Evolutionary conservation across 2,888 invertebrate genomes (phyloP), one percentile per base, ranked within the genome.

Genomic region (Ochropleura plecta): DNA sequence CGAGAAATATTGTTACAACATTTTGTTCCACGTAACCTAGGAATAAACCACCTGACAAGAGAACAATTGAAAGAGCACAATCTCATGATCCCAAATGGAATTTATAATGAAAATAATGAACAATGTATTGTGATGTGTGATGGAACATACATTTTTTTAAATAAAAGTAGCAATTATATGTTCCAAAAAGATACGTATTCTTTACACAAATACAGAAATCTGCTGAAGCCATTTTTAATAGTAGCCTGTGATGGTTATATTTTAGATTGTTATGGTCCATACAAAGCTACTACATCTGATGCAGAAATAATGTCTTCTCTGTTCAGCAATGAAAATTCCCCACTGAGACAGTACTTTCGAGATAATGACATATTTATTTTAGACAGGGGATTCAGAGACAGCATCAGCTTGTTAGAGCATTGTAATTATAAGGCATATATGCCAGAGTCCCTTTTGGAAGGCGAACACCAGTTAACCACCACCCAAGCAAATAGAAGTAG

Each of bases 271-370:
- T 72, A 0, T 10, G 72, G 72, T 71, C 73, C 73, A 62, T 73
- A 73, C 46, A 62, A 72, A 51, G 73, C 73, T 72, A 73, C 62
- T n/a, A 72, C 72, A 62, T 60, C 75, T 2, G 74, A 75, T 75
- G 57, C 64, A 0, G 72, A 71, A 0, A 74, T 74, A 65, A 75
- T 72, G 73, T 64, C 44, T 48, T 55, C 55, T 14, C 57, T 75
- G 0, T 75, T 75, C 57, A 46, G 30, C 68, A 57, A 48, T 68
- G 57, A 68, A 68, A 18, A 68, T 57, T 57, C 18, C 46, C 57
- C 57, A 68, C 57, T 57, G 46, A 12, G 57, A 59, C n/a, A 1
- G 68, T 69, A 69, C 40, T 48, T 59, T n/a, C 57, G 48, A 59
- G n/a, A 48, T 57, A 57, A 57, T 57, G n/a, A 69, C 9, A 69